phyloP scores from a whole-genome alignment of 2,888 invertebrate species.

The Perizoma flavofasciatum region DNA sequence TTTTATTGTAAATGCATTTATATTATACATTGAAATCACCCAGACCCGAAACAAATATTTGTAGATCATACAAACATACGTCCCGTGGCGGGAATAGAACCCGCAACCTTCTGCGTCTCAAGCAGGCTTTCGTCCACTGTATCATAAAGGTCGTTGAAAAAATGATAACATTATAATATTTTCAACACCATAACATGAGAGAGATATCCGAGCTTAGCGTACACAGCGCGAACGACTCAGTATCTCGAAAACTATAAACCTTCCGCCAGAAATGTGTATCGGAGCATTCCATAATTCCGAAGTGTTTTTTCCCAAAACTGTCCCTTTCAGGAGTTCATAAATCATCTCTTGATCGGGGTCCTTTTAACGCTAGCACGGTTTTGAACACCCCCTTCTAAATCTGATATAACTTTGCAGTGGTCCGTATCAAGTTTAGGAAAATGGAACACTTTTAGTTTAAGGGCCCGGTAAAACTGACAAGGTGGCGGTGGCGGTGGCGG shows the following conservation, averaged over 20 bases:
- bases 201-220: slow-evolving; percentile 15
- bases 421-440: no score
- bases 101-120: no score
- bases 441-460: no score
- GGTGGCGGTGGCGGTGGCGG: no score
- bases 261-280: slow-evolving; percentile 46
- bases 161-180: slow-evolving; percentile 2
- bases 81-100: no score
- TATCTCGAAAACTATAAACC: slow-evolving; percentile 43
- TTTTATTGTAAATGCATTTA: no score
- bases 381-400: slow-evolving; percentile 43
- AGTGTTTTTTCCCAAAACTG: slow-evolving; percentile 50
- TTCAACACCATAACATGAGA: slow-evolving; percentile 10
- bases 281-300: slow-evolving; percentile 39
- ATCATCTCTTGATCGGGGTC: slow-evolving; percentile 50
- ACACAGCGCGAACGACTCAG: slow-evolving; percentile 12
- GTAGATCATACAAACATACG: no score
- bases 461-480: no score
- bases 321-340: slow-evolving; percentile 51
- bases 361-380: slow-evolving; percentile 53
- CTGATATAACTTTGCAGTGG: slow-evolving; percentile 29
- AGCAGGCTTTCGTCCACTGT: no score
- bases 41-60: no score
- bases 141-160: no score
- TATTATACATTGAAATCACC: no score